These are phyloP conservation scores for Ectropis crepuscularia DNA, from an alignment of 2,888 invertebrate genomes.

Conservation along the genomic window DNA sequence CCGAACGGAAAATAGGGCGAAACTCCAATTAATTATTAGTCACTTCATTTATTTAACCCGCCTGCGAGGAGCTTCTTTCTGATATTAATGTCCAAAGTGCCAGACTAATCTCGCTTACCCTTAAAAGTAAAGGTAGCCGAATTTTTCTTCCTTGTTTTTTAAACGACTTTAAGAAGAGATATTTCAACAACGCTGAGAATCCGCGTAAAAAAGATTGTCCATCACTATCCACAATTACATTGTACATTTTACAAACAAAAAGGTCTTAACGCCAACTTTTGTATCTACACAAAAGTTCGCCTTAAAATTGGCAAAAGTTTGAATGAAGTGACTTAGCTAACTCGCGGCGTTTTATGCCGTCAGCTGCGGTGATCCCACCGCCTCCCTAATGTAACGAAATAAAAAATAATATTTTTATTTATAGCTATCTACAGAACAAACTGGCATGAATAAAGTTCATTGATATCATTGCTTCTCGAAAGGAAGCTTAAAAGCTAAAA, in stretches of 20 bases:
- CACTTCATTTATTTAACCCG: slow-evolving; percentile 84
- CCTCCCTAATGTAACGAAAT: slow-evolving; percentile 72
- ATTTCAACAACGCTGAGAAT: slow-evolving; percentile 31
- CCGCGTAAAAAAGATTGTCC: slow-evolving; percentile 49
- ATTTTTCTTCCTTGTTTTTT: slow-evolving; percentile 52
- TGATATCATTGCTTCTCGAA: slow-evolving; percentile 29
- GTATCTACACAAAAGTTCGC: slow-evolving; percentile 71
- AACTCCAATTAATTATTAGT: slow-evolving; percentile 85
- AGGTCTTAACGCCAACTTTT: slow-evolving; percentile 68
- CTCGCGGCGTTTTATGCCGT: slow-evolving; percentile 71
- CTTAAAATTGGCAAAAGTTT: slow-evolving; percentile 79
- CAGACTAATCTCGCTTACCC: slow-evolving; percentile 66
- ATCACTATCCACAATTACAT: slow-evolving; percentile 66
- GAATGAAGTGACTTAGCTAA: slow-evolving; percentile 78
- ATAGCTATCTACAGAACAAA: slow-evolving; percentile 57
- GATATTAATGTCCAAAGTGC: slow-evolving; percentile 76
- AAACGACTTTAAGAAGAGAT: slow-evolving; percentile 43
- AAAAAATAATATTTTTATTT: slow-evolving; percentile 74
- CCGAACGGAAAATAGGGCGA: slow-evolving; percentile 84
- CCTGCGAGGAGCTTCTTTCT: slow-evolving; percentile 72
- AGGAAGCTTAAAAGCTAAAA: slow-evolving; percentile 31
- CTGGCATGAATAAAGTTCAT: slow-evolving; percentile 44
- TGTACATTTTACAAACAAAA: slow-evolving; percentile 62
- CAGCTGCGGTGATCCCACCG: slow-evolving; percentile 80
- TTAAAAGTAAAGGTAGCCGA: slow-evolving; percentile 51